phyloP scores from a whole-genome alignment of 2,797 vertebrate species.

The Benthosema pterotum region DNA sequence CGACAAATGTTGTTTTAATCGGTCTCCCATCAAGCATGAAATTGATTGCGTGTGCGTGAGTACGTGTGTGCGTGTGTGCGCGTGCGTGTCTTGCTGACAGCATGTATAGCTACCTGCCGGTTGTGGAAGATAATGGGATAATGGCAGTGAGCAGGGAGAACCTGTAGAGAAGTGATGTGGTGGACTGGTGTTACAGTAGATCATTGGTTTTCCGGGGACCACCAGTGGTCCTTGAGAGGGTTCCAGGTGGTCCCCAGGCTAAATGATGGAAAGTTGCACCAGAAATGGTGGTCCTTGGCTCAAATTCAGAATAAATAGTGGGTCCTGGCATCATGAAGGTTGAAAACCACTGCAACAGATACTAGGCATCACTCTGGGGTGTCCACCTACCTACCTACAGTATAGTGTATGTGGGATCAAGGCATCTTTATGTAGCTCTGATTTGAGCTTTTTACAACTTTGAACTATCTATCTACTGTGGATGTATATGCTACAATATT shows the following conservation, averaged over 20 bases:
- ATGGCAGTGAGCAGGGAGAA: constrained; percentile 32
- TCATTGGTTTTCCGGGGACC: too few relatives aligned
- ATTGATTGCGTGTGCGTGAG: constrained; percentile 34
- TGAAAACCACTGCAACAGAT: too few relatives aligned
- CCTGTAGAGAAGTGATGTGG: constrained; percentile 36
- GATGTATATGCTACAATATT: background rate
- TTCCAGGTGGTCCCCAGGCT: too few relatives aligned
- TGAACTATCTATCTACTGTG: too few relatives aligned
- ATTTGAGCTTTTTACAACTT: constrained; percentile 22
- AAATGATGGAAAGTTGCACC: too few relatives aligned
- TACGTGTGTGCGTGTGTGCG: constrained; percentile 14
- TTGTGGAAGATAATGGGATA: constrained; percentile 46
- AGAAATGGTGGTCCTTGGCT: too few relatives aligned
- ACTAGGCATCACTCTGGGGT: constrained; percentile 32
- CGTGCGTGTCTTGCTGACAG: constrained; percentile 16
- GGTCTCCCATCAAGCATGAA: constrained; percentile 47
- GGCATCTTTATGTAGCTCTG: background rate
- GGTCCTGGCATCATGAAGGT: too few relatives aligned
- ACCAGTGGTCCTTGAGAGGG: too few relatives aligned
- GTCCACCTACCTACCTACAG: too few relatives aligned
- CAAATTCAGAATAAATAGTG: too few relatives aligned
- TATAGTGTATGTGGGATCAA: too few relatives aligned
- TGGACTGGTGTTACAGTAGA: constrained; percentile 6
- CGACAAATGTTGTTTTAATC: constrained; percentile 47
- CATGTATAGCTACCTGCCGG: constrained; percentile 12